Evolutionary conservation across 1,140 invertebrate species (phyloP), one percentile per base, ranked within the genome.

Genomic region (Drosophila suzukii): DNA sequence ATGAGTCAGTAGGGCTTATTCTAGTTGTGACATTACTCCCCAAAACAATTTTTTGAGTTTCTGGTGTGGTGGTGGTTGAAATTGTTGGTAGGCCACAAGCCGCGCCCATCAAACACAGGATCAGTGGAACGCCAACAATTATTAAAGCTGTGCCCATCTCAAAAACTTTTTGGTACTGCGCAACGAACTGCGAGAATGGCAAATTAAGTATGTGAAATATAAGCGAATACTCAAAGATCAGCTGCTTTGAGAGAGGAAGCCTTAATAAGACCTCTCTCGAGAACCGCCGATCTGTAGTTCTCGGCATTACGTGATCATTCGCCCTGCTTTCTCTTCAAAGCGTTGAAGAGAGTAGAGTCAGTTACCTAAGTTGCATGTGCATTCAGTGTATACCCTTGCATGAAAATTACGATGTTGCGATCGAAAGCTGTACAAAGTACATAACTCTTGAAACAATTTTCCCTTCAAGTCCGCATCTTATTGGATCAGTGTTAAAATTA

Each of bases 131-230:
- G 38, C 15, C 47, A 30, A 30, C 24, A n/a, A 24, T 4, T 17
- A 38, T 15, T 0, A 32, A 7, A 36, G n/a, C 36, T 55, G 34
- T 51, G 27, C 32, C 11, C 72, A 75, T 75, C 17, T 74, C 39
- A 15, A 30, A 7, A 8, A n/a, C n/a, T 24, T 34, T 34, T 30
- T 47, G 36, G 20, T 32, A 74, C 72, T 75, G 70, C 55, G 32
- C 57, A 27, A 6, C 8, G n/a, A n/a, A 13, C 17, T 12, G 3
- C 34, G n/a, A 17, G 11, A 7, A 17, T 17, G 2, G 20, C n/a
- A 3, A 43, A 24, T 10, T 32, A 63, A 27, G 3, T 67, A 65
- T 27, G 8, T 3, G 11, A 13, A 39, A 32, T 39, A 38, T 39
- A n/a, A 24, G 24, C 11, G 38, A n/a, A 13, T 44, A 8, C 30